Conservation (phyloP, 1,140 invertebrate species). For the Spodoptera frugiperda region DNA sequence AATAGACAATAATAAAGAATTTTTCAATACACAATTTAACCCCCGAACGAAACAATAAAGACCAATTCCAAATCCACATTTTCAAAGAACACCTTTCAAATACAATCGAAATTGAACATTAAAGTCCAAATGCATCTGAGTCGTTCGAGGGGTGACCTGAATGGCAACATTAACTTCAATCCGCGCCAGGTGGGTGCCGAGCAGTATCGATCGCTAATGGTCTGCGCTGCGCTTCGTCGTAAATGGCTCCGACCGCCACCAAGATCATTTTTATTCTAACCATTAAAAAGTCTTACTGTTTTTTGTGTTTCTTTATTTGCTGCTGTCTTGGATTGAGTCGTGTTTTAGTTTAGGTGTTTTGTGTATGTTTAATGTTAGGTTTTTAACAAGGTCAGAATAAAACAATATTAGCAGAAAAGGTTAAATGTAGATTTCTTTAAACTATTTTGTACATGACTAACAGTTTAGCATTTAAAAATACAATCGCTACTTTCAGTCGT, state of each 20-base stretch:
- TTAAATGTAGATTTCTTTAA: no score
- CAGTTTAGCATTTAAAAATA: no score
- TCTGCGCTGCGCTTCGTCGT: conserved; percentile 38
- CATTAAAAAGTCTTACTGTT: conserved; percentile 1
- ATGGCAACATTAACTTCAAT: conserved; percentile 43
- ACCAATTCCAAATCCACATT: background rate
- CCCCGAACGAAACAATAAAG: background rate
- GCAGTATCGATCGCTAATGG: conserved; percentile 40
- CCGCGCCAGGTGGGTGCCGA: conserved; percentile 36
- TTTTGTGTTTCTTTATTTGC: background rate
- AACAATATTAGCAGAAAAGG: no score
- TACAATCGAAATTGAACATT: conserved; percentile 7
- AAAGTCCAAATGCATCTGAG: conserved; percentile 31
- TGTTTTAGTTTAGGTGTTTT: background rate
- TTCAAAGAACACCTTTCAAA: background rate
- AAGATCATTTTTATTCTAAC: conserved; percentile 21
- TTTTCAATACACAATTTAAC: no score
- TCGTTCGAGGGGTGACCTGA: conserved; percentile 29
- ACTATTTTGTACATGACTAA: no score
- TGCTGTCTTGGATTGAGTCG: background rate
- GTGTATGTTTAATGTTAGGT: background rate
- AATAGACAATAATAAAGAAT: no score
- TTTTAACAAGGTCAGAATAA: no score
- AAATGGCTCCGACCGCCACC: background rate
- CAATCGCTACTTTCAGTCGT: no score